These are phyloP conservation scores for Cantharis lateralis DNA, from an alignment of 2,888 invertebrate genomes.

Conservation along the genomic window DNA sequence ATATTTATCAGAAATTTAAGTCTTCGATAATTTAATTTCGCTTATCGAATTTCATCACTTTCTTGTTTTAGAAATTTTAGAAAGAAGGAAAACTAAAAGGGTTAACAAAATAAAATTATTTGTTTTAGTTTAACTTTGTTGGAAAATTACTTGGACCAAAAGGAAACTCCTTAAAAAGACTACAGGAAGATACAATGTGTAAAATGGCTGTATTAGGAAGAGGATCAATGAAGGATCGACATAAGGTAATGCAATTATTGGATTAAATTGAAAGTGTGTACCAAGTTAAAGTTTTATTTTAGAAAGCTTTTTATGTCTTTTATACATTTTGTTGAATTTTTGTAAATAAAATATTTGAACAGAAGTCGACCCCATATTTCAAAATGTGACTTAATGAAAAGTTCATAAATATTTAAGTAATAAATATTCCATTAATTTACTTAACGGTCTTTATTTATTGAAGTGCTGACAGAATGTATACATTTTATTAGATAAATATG, in stretches of 20 bases:
- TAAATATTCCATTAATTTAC: neutral
- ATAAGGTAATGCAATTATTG: conserved; percentile 68
- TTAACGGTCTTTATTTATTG: neutral
- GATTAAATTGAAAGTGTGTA: neutral
- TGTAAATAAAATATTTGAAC: neutral
- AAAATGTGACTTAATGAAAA: neutral
- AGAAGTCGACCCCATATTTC: neutral
- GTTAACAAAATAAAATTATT: neutral
- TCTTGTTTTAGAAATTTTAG: neutral
- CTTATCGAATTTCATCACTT: neutral
- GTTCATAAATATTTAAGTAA: neutral
- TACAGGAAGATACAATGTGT: conserved; percentile 94
- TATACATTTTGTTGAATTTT: neutral
- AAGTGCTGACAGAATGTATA: neutral
- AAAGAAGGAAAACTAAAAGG: neutral
- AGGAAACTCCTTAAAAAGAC: conserved; percentile 87
- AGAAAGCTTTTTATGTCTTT: neutral
- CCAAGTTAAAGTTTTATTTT: neutral
- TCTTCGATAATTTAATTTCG: too few relatives aligned
- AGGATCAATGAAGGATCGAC: conserved; percentile 92
- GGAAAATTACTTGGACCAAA: conserved; percentile 93
- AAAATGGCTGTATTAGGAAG: conserved; percentile 94
- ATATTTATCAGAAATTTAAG: too few relatives aligned
- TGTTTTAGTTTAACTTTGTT: conserved; percentile 89
- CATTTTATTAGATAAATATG: neutral